phyloP scores from a whole-genome alignment of 2,888 invertebrate species.

The Tetropium fuscum region DNA sequence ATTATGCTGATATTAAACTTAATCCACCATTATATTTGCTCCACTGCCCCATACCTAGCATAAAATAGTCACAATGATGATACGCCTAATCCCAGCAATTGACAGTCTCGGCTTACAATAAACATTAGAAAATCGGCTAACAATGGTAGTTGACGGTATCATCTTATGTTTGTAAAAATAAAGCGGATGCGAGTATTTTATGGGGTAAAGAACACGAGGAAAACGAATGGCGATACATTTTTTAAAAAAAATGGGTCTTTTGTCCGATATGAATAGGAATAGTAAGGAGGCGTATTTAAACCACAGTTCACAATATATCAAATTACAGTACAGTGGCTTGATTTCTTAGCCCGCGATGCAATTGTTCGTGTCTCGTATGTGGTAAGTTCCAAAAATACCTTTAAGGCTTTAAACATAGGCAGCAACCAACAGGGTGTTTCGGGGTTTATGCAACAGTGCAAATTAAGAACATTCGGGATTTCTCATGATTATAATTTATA shows the following conservation, averaged over 20 bases:
- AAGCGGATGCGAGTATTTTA: constrained; percentile 41
- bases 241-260: constrained; percentile 49
- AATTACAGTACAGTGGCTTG: constrained; percentile 48
- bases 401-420: too few relatives aligned
- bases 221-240: constrained; percentile 37
- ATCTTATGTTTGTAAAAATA: constrained; percentile 26
- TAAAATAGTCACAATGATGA: constrained; percentile 37
- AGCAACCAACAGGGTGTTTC: too few relatives aligned
- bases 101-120: constrained; percentile 33
- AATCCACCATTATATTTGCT: constrained; percentile 47
- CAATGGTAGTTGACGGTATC: constrained; percentile 37
- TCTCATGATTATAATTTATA: too few relatives aligned
- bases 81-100: constrained; percentile 41
- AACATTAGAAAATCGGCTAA: constrained; percentile 16
- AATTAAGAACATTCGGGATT: too few relatives aligned
- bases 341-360: constrained; percentile 25
- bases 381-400: too few relatives aligned
- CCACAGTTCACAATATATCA: constrained; percentile 60
- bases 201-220: constrained; percentile 14
- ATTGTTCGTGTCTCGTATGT: constrained; percentile 4
- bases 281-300: constrained; percentile 47
- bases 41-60: constrained; percentile 27
- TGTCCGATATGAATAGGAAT: constrained; percentile 49
- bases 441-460: too few relatives aligned
- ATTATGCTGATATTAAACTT: constrained; percentile 50